Percentiles rank a stretch among this genome's conserved stretches.
Conservation (phyloP, 1,140 invertebrate species). For the Calosoma granatense region DNA sequence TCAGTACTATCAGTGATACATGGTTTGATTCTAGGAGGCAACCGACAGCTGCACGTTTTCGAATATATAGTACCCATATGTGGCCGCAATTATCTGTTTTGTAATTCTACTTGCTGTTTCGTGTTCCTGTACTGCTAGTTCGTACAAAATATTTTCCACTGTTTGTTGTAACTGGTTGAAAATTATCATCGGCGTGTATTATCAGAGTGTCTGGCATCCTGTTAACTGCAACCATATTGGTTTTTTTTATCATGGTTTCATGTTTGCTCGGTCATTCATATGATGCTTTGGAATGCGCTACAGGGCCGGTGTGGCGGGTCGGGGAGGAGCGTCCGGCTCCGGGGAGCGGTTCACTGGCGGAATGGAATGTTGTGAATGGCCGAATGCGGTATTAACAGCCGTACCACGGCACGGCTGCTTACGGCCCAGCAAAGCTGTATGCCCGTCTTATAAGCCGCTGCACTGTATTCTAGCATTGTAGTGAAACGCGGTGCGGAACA, state of each 20-base stretch:
- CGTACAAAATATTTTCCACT: background rate
- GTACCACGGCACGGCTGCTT: background rate
- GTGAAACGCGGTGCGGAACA: no score
- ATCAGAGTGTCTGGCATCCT: background rate
- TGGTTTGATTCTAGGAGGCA: background rate
- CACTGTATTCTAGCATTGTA: no score
- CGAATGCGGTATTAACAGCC: slow-evolving; percentile 5
- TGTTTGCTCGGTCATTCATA: slow-evolving; percentile 34
- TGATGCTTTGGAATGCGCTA: slow-evolving; percentile 35
- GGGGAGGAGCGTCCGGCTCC: slow-evolving; percentile 9
- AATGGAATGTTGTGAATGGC: slow-evolving; percentile 35
- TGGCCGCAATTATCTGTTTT: background rate
- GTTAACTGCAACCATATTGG: background rate
- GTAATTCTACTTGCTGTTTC: background rate
- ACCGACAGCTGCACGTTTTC: background rate
- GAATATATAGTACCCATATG: background rate
- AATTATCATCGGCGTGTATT: background rate
- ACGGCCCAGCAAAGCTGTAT: background rate
- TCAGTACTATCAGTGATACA: background rate
- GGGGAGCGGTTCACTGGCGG: slow-evolving; percentile 9
- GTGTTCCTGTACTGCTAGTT: background rate
- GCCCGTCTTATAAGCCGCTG: background rate
- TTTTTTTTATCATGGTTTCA: slow-evolving; percentile 28
- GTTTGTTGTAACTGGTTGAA: background rate
- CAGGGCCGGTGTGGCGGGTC: slow-evolving; percentile 17